Conservation (phyloP, 2,888 invertebrate species). For the Drosophila birchii region DNA sequence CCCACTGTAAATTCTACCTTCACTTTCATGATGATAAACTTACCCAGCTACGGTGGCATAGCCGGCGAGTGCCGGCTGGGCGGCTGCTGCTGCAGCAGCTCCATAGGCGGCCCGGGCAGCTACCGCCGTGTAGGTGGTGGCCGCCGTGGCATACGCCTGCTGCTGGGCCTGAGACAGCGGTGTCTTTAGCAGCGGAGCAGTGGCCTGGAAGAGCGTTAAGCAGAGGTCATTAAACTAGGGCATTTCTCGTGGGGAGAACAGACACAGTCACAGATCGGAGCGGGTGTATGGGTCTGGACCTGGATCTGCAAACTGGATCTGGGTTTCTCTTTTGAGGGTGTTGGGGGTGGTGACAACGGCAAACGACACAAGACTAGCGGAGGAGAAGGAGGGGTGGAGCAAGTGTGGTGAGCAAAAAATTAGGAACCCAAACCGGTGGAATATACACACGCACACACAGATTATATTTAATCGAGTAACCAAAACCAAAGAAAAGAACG, state of each 20-base stretch:
- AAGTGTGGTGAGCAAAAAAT: conserved; percentile 61
- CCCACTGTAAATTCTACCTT: neutral
- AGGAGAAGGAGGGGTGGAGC: conserved; percentile 50
- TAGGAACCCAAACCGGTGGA: conserved; percentile 65
- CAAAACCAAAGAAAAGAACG: conserved; percentile 41
- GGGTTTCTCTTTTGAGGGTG: conserved; percentile 1
- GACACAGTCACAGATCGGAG: conserved; percentile 32
- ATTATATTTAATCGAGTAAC: conserved; percentile 17
- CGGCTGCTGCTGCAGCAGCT: conserved; percentile 89
- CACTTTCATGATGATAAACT: conserved; percentile 71
- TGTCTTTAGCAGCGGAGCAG: conserved; percentile 92
- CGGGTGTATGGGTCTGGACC: conserved; percentile 2
- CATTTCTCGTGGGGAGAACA: conserved; percentile 9
- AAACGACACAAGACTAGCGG: conserved; percentile 77
- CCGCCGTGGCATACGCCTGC: conserved; percentile 95
- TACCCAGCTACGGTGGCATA: conserved; percentile 90
- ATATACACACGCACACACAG: conserved; percentile 10
- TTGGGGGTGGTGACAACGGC: conserved; percentile 57
- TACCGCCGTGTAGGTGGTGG: conserved; percentile 94
- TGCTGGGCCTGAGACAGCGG: conserved; percentile 92
- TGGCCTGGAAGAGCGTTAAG: conserved; percentile 86
- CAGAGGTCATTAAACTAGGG: conserved; percentile 45
- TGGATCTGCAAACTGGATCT: conserved; percentile 9
- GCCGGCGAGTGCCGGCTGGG: conserved; percentile 87
- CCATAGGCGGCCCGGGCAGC: conserved; percentile 93